Conservation (phyloP, 2,888 invertebrate species). For the Dasysyrphus tricinctus region DNA sequence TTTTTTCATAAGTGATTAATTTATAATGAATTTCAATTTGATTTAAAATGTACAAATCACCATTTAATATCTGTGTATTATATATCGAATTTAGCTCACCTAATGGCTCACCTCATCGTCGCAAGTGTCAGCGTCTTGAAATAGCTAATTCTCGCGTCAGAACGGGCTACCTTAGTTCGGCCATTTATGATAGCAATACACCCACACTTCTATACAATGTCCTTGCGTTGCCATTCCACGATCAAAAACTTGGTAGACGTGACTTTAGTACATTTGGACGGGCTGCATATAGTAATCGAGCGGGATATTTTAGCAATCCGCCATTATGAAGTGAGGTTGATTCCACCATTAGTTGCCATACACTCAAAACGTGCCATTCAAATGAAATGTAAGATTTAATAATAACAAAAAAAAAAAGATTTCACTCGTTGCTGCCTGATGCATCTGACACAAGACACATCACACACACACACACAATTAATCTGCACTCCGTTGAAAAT, state of each 20-base stretch:
- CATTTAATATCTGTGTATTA: slow-evolving; percentile 59
- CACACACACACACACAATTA: slow-evolving; percentile 18
- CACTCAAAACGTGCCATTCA: slow-evolving; percentile 75
- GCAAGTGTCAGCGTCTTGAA: slow-evolving; percentile 68
- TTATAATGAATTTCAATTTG: neutral
- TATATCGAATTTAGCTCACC: slow-evolving; percentile 68
- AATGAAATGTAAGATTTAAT: slow-evolving; percentile 77
- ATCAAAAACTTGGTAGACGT: slow-evolving; percentile 94
- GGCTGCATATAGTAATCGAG: slow-evolving; percentile 87
- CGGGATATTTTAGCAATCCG: slow-evolving; percentile 94
- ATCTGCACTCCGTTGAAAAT: slow-evolving; percentile 37
- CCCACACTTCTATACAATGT: slow-evolving; percentile 95
- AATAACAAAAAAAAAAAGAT: slow-evolving; percentile 46
- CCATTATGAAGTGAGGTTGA: slow-evolving; percentile 77
- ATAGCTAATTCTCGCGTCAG: slow-evolving; percentile 76
- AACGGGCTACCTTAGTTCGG: slow-evolving; percentile 75
- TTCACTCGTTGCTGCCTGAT: slow-evolving; percentile 42
- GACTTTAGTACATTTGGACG: slow-evolving; percentile 87
- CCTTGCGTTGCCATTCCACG: slow-evolving; percentile 95
- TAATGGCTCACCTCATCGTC: slow-evolving; percentile 57
- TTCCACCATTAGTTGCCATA: slow-evolving; percentile 77
- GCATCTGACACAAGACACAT: slow-evolving; percentile 49
- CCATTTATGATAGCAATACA: slow-evolving; percentile 84
- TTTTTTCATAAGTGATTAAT: neutral
- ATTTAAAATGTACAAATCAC: slow-evolving; percentile 17